These are phyloP conservation scores for Pelusios castaneus DNA, from an alignment of 2,113 vertebrate genomes.

Conservation along the genomic window DNA sequence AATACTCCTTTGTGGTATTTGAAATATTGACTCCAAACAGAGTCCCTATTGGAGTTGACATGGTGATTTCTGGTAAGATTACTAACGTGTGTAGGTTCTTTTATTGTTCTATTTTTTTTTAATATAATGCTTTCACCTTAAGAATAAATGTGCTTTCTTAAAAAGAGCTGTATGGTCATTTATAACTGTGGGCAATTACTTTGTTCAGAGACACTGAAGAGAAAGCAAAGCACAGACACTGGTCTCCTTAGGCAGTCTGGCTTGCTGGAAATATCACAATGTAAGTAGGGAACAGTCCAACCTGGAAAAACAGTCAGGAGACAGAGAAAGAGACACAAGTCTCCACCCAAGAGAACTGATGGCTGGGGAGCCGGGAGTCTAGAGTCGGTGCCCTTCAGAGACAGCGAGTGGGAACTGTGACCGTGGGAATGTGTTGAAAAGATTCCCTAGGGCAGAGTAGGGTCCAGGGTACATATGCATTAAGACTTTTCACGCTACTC, in stretches of 20 bases:
- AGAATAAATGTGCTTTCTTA: not conserved
- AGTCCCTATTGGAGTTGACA: not conserved
- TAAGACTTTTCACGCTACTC: not conserved
- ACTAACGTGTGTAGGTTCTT: not conserved
- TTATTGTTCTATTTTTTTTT: not conserved
- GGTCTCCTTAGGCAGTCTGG: not conserved
- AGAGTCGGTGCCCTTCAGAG: not conserved
- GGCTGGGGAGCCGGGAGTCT: not conserved
- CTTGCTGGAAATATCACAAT: too few species aligned
- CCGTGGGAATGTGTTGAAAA: not conserved
- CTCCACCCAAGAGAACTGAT: not conserved
- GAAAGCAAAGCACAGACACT: not conserved
- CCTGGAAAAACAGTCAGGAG: not conserved
- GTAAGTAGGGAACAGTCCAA: too few species aligned
- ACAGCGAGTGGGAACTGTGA: not conserved
- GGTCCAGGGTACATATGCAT: not conserved
- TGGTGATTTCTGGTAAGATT: too few species aligned
- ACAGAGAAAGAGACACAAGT: not conserved
- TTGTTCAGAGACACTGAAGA: not conserved
- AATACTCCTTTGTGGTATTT: not conserved
- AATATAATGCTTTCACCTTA: not conserved
- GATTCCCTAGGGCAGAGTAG: not conserved
- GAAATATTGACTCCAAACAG: not conserved
- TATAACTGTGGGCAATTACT: not conserved
- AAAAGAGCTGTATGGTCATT: not conserved